phyloP scores from a whole-genome alignment of 2,888 invertebrate genomes.

The Empis livida region DNA sequence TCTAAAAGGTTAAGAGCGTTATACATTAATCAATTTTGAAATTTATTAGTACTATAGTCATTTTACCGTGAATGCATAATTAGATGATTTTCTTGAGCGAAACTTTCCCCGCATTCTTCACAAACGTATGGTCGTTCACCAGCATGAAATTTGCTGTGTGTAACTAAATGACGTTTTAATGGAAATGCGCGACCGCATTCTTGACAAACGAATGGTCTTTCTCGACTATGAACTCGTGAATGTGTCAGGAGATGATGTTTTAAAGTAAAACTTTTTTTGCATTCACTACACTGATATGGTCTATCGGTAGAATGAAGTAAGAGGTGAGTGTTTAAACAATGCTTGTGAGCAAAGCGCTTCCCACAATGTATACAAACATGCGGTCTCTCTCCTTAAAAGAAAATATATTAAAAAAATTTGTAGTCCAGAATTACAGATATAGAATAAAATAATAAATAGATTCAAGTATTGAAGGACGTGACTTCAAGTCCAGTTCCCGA shows the following conservation, averaged over 20 bases:
- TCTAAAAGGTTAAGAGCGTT: slow-evolving; percentile 26
- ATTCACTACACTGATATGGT: slow-evolving; percentile 71
- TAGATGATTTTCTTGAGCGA: slow-evolving; percentile 73
- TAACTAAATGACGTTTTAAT: slow-evolving; percentile 66
- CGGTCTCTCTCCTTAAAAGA: slow-evolving; percentile 50
- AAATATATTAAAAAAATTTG: too few species aligned
- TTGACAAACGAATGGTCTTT: slow-evolving; percentile 67
- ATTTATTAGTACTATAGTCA: neutral
- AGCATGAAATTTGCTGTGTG: slow-evolving; percentile 76
- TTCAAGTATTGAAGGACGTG: too few species aligned
- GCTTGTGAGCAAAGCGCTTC: slow-evolving; percentile 70
- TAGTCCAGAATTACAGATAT: too few species aligned
- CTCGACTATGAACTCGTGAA: slow-evolving; percentile 65
- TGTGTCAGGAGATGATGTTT: slow-evolving; percentile 75
- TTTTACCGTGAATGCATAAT: slow-evolving; percentile 39
- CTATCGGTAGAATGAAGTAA: slow-evolving; percentile 67
- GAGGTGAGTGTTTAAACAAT: slow-evolving; percentile 71
- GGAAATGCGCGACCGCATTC: slow-evolving; percentile 76
- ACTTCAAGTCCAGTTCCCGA: too few species aligned
- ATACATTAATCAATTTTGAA: neutral
- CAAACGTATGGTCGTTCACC: slow-evolving; percentile 78
- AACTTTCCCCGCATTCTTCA: slow-evolving; percentile 83
- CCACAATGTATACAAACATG: slow-evolving; percentile 69
- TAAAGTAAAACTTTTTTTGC: slow-evolving; percentile 74
- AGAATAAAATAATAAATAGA: too few species aligned